These are phyloP conservation scores for Conomelus anceps DNA, from an alignment of 2,888 invertebrate species.

Conservation along the genomic window DNA sequence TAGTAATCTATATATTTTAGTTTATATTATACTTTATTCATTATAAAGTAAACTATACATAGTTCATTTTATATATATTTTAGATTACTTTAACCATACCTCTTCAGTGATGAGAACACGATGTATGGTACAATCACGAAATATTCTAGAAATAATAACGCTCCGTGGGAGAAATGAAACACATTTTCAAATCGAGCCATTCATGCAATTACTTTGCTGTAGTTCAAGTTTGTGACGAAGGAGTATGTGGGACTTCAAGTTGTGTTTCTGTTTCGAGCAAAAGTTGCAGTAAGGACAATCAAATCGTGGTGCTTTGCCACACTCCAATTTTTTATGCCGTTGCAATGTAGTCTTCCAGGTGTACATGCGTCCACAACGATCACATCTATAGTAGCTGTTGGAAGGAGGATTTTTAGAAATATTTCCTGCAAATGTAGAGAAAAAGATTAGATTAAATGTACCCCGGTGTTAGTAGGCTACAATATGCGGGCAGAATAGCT, in stretches of 20 bases:
- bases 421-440: background rate
- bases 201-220: background rate
- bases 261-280: slow-evolving; percentile 38
- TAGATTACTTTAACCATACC: too few species aligned
- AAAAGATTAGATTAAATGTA: background rate
- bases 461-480: background rate
- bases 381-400: slow-evolving; percentile 15
- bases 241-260: slow-evolving; percentile 34
- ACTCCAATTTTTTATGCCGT: slow-evolving; percentile 44
- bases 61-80: too few species aligned
- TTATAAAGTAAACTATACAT: too few species aligned
- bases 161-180: background rate
- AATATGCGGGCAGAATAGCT: background rate
- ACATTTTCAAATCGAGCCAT: background rate
- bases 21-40: too few species aligned
- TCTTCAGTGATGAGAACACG: background rate
- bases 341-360: slow-evolving; percentile 32
- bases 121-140: background rate
- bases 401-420: background rate
- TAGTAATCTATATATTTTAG: too few species aligned
- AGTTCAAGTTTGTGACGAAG: background rate
- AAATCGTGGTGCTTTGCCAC: slow-evolving; percentile 36
- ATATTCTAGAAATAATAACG: background rate
- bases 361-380: slow-evolving; percentile 26
- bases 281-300: slow-evolving; percentile 36